A percentile compares a stretch with the other conserved stretches of the same genome.
These are phyloP conservation scores for Parauchenoglanis ngamensis DNA, from an alignment of 2,797 vertebrate species.

Conservation along the genomic window DNA sequence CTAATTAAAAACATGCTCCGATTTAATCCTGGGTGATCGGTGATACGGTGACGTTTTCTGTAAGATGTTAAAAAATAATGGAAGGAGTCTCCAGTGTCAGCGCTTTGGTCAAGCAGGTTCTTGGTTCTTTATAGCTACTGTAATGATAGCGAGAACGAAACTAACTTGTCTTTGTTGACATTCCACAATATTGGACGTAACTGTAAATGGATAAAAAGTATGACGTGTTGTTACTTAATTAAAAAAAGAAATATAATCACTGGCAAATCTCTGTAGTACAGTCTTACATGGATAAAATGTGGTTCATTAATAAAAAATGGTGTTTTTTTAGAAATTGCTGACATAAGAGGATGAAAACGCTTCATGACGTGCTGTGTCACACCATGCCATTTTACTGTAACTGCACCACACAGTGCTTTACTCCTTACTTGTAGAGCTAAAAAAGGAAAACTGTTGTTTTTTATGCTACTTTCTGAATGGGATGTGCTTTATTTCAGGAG, in stretches of 20 bases:
- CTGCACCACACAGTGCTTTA: background rate
- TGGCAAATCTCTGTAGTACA: too few relatives aligned
- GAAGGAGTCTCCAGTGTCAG: slow-evolving; percentile 15
- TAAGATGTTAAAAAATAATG: background rate
- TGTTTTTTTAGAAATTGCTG: background rate
- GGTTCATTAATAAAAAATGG: background rate
- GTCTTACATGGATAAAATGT: background rate
- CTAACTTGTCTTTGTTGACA: too few relatives aligned
- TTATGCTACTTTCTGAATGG: background rate
- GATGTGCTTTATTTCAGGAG: background rate
- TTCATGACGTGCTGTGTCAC: background rate
- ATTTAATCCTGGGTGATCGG: background rate
- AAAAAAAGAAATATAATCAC: background rate
- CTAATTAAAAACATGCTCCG: background rate
- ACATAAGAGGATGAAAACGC: background rate
- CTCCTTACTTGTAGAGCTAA: too few relatives aligned
- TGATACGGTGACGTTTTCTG: background rate
- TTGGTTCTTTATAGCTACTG: background rate
- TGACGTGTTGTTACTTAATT: too few relatives aligned
- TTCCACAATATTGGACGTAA: too few relatives aligned
- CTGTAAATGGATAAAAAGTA: background rate
- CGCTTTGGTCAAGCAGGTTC: background rate
- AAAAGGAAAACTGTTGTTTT: too few relatives aligned
- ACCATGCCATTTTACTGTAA: background rate
- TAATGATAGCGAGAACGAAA: background rate